A percentile compares a stretch with the other conserved stretches of the same genome.
Conservation (phyloP, 23 tunicate species). For the Botrylloides violaceus region DNA sequence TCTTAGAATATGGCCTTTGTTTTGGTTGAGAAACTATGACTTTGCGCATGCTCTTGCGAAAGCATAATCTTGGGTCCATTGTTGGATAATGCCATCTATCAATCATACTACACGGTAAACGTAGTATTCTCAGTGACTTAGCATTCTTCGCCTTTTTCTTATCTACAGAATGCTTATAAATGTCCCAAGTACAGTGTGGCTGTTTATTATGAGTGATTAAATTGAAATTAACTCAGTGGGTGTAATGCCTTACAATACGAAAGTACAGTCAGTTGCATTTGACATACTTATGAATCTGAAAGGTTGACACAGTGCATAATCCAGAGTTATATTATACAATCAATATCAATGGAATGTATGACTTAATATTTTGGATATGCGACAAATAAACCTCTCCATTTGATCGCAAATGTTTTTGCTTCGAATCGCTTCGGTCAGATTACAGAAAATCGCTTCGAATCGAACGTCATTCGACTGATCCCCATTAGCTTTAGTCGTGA, state of each 20-base stretch:
- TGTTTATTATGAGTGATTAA: background rate
- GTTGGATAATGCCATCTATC: too few relatives aligned
- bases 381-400: background rate
- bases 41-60: too few relatives aligned
- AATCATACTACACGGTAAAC: too few relatives aligned
- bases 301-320: background rate
- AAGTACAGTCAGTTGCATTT: background rate
- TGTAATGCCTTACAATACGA: background rate
- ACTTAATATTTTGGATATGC: background rate
- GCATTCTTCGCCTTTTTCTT: too few relatives aligned
- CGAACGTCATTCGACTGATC: slow-evolving; percentile 41
- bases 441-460: slow-evolving; percentile 61
- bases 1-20: too few relatives aligned
- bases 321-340: background rate
- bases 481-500: slow-evolving; percentile 44
- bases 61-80: too few relatives aligned
- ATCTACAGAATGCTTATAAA: too few relatives aligned
- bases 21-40: too few relatives aligned
- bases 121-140: too few relatives aligned
- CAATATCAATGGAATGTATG: background rate
- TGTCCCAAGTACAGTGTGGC: too few relatives aligned
- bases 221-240: background rate
- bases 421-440: slow-evolving; percentile 18
- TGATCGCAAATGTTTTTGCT: too few relatives aligned
- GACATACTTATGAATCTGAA: background rate